Evolutionary conservation across 2,113 vertebrate genomes (phyloP).

Genomic region (Platysternon megacephalum): DNA sequence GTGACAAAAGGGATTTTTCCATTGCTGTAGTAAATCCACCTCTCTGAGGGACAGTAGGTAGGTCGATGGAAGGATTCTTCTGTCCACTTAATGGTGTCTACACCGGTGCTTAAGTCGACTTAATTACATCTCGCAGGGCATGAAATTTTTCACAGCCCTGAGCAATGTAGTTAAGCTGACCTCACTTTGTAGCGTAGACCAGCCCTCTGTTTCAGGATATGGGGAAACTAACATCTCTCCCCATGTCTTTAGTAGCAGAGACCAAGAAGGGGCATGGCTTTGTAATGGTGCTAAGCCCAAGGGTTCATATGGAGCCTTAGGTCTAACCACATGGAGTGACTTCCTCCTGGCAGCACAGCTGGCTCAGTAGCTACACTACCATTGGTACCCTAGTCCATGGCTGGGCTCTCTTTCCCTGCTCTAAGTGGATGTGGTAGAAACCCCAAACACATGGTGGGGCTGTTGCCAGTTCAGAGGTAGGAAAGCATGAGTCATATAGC

Average conservation of each 20-base stretch:
- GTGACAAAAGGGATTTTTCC: background rate
- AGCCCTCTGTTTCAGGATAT: background rate
- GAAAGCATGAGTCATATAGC: background rate
- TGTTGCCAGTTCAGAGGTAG: background rate
- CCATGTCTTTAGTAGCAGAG: background rate
- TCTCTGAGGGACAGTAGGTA: background rate
- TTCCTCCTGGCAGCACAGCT: background rate
- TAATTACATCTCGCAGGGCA: background rate
- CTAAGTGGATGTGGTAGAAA: background rate
- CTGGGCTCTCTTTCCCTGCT: background rate
- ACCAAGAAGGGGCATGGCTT: background rate
- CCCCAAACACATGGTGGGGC: background rate
- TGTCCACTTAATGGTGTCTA: background rate
- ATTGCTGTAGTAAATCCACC: background rate
- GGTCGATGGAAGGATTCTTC: background rate
- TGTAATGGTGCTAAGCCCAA: background rate
- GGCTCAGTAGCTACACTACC: background rate
- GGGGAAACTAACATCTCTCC: background rate
- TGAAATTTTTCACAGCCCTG: background rate
- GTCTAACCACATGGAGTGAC: background rate
- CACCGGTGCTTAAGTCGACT: background rate
- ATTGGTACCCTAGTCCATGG: background rate
- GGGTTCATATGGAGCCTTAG: background rate
- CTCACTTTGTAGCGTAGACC: background rate
- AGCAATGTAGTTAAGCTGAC: background rate